Percentiles rank a stretch among this genome's conserved stretches.
Evolutionary conservation across 2,113 vertebrate species (phyloP).

Genomic region (Taxidea taxus): DNA sequence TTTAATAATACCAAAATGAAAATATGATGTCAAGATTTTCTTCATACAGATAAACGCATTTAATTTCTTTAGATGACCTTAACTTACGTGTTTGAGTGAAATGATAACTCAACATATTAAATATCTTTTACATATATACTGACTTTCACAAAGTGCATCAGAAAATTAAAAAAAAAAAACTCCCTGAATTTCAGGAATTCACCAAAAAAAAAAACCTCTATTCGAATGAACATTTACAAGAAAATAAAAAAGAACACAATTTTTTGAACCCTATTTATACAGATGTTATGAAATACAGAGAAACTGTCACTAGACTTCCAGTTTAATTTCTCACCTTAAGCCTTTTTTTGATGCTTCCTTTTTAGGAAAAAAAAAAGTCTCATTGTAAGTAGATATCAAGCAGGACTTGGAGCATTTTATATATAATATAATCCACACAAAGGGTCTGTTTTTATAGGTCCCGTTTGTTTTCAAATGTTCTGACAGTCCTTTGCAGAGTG

Average conservation of each 20-base stretch:
- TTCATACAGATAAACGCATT: conserved; percentile 99
- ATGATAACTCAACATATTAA: conserved; percentile 96
- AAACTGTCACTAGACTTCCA: conserved; percentile 78
- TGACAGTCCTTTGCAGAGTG: conserved; percentile 69
- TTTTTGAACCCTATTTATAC: conserved; percentile 91
- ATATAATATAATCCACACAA: conserved; percentile 78
- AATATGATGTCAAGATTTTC: conserved; percentile 96
- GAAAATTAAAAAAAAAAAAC: conserved; percentile 91
- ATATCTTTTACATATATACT: conserved; percentile 99
- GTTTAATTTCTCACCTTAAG: conserved; percentile 85
- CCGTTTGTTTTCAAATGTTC: conserved; percentile 69
- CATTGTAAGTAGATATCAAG: conserved; percentile 76
- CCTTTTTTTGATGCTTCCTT: conserved; percentile 80
- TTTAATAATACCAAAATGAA: conserved; percentile 99
- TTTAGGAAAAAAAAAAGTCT: conserved; percentile 75
- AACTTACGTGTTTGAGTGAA: conserved; percentile 93
- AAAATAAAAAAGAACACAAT: conserved; percentile 88
- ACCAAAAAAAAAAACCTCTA: conserved; percentile 80
- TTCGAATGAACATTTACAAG: conserved; percentile 96
- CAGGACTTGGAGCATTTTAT: conserved; percentile 77
- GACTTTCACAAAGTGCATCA: conserved; percentile 99
- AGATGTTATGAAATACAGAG: conserved; percentile 87
- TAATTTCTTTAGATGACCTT: conserved; percentile 93
- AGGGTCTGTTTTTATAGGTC: conserved; percentile 71
- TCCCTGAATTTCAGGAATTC: conserved; percentile 99